phyloP scores from a whole-genome alignment of 2,797 vertebrate species.

The Halcyon leucocephala region DNA sequence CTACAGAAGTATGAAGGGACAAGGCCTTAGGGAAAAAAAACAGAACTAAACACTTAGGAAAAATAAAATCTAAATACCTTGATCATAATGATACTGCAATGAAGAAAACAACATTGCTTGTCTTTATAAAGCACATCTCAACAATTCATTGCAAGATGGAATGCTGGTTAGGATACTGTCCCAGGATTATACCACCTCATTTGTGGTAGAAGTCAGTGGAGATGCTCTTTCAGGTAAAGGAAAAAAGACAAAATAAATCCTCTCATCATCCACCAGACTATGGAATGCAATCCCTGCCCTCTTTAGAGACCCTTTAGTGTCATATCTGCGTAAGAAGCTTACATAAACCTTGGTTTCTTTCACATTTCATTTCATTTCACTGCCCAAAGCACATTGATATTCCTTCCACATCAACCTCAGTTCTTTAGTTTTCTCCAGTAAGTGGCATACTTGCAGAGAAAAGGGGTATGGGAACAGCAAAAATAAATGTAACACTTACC shows the following conservation, averaged over 20 bases:
- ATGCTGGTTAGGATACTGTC: not conserved
- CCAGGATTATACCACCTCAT: not conserved
- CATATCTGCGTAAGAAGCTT: not conserved
- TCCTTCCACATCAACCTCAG: not conserved
- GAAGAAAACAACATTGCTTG: not conserved
- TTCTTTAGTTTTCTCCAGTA: not conserved
- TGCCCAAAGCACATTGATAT: not conserved
- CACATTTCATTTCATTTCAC: not conserved
- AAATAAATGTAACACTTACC: not conserved
- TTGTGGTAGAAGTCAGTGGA: not conserved
- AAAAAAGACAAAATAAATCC: not conserved
- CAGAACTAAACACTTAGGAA: not conserved
- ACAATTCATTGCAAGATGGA: not conserved
- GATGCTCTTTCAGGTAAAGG: not conserved
- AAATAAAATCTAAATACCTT: not conserved
- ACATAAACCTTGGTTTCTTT: not conserved
- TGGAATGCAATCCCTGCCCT: not conserved
- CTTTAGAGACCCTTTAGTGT: not conserved
- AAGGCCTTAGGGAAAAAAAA: accelerated
- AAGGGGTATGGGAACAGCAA: not conserved
- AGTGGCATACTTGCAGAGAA: not conserved
- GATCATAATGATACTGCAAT: not conserved
- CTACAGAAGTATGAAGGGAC: not conserved
- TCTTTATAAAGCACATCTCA: not conserved
- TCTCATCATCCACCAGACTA: not conserved